Base-by-base conservation (phyloP, 2,113 vertebrate genomes). In the Bujurquina vittata region DNA sequence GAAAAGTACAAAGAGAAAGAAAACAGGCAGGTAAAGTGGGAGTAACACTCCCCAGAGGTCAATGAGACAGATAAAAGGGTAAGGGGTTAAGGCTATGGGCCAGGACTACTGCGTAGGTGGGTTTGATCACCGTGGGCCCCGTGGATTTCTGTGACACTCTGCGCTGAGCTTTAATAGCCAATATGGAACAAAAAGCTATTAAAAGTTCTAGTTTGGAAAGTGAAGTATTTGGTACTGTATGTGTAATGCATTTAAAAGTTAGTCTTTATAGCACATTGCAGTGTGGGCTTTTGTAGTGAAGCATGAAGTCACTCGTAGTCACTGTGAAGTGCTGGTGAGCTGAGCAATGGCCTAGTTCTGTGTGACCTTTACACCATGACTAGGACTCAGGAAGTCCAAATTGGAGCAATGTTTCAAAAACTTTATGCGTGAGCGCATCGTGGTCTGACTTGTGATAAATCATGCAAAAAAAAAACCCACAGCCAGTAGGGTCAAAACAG, bases 91-190 rank as follows among this genome's bases (percentile, higher is more conserved):
- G 63, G 79, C 52, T 26, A 72, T 35, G 65, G 72, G 83, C 61
- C n/a, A 7, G 77, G 60, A 84, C 54, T n/a, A 85, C 80, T 79
- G 86, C 67, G 14, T 55, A 65, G 81, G 56, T 40, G 89, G 92
- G 86, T 87, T 54, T 59, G 89, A 77, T 88, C 93, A 90, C 94
- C 89, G 92, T 57, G 90, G 93, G 92, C 86, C 89, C 35, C 52
- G 69, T 46, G 75, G 62, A 65, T 87, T 54, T 23, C 73, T 4
- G 22, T 35, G 35, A 63, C 46, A n/a, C 52, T 55, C 7, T 60
- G 11, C 75, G 8, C 54, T 74, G 63, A 69, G 29, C 33, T 79
- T 57, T 54, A 77, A 82, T 10, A 29, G 56, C 75, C 10, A 22
- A 56, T 35, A 3, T 11, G 54, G 23, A 77, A 60, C 54, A 65